Evolutionary conservation across 2,888 invertebrate genomes (phyloP), one percentile per base, ranked within the genome.

Genomic region (Miltochrista miniata): DNA sequence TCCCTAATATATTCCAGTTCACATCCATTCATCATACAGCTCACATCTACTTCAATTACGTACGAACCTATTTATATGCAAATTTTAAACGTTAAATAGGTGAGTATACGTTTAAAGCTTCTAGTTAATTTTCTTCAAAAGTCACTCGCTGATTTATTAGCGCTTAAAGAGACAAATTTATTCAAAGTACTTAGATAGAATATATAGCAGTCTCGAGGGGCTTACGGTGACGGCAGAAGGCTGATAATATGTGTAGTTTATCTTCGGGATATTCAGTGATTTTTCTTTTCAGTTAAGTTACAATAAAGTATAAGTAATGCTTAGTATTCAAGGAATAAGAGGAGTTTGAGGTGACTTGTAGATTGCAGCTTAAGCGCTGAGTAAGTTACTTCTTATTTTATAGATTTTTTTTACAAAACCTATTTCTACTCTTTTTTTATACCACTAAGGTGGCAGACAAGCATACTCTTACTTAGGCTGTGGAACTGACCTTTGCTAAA

Each of bases 141-240:
- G 76, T 79, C 73, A 53, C 68, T 48, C 48, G 0, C 24, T 35
- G 81, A 82, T 83, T 79, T 82, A 82, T 83, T 66, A 76, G 61
- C 64, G 74, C 77, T 80, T 83, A 82, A 81, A 76, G 70, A 53
- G 73, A 79, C 79, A 76, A 81, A 81, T 82, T 81, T 79, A 77
- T 79, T 75, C 72, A 68, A 45, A 59, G 53, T 65, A 74, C 58
- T 74, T 61, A 59, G 75, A 74, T 76, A 74, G 59, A 58, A 70
- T 55, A 29, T 24, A 41, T 24, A 57, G 50, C 51, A 56, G 47
- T 54, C 55, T 31, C 38, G 12, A 13, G 24, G 24, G 29, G 50
- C 47, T 62, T 51, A 35, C 1, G 14, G 29, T 24, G 13, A 15
- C 7, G 14, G 11, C 47, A 43, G 44, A 44, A 10, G 14, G 34